phyloP scores from a whole-genome alignment of 1,140 invertebrate species.

The Rhizoglyphus robini region DNA sequence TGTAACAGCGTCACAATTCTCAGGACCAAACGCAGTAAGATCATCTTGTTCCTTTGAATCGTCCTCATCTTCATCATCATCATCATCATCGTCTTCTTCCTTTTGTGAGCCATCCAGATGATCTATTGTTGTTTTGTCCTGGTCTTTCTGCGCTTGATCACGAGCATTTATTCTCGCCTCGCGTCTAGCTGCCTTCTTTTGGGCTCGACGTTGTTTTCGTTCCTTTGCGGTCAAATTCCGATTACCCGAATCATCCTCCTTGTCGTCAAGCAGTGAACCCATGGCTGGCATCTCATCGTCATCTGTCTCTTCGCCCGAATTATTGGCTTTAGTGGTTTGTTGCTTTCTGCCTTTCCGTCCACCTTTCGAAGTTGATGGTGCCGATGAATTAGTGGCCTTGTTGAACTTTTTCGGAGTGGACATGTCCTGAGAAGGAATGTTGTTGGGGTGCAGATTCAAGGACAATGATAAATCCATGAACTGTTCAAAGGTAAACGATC shows the following conservation, averaged over 20 bases:
- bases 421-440: constrained; percentile 40
- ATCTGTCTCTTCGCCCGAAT: not conserved
- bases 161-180: too few species aligned
- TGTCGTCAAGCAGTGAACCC: not conserved
- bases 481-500: constrained; percentile 70
- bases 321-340: not conserved
- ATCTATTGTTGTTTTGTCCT: not conserved
- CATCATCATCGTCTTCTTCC: not conserved
- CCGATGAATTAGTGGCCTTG: not conserved
- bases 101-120: too few species aligned
- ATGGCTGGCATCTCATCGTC: not conserved
- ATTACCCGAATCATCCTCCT: not conserved
- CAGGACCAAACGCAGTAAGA: too few species aligned
- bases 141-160: not conserved
- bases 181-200: constrained; percentile 19
- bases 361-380: not conserved
- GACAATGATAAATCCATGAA: constrained; percentile 89
- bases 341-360: not conserved
- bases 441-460: constrained; percentile 44
- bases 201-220: not conserved
- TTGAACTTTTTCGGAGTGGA: not conserved
- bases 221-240: not conserved
- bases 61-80: not conserved
- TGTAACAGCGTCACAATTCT: too few species aligned
- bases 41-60: too few species aligned